Conservation (phyloP, 2,888 invertebrate genomes). For the Aethes cnicana region DNA sequence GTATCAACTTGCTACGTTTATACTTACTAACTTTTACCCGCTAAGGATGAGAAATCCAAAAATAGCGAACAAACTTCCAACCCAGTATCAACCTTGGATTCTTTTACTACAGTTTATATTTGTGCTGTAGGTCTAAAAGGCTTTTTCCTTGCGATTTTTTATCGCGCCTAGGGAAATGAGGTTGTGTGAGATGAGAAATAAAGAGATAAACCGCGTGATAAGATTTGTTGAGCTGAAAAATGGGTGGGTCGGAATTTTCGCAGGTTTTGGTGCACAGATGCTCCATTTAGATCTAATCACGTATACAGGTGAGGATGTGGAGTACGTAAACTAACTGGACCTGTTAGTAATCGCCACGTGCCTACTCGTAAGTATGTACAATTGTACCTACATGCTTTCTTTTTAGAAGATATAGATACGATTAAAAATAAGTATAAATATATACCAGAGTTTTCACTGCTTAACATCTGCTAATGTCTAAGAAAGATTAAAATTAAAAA, state of each 20-base stretch:
- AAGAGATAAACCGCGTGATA: conserved; percentile 22
- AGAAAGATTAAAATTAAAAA: too few relatives aligned
- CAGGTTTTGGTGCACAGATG: too few relatives aligned
- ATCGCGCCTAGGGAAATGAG: conserved; percentile 30
- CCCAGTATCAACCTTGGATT: neutral
- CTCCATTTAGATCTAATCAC: too few relatives aligned
- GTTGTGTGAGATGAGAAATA: conserved; percentile 20
- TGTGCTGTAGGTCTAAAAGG: neutral
- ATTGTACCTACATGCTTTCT: too few relatives aligned
- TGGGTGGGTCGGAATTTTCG: neutral
- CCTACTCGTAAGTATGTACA: too few relatives aligned
- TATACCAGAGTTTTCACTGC: too few relatives aligned
- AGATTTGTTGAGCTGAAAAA: conserved; percentile 7
- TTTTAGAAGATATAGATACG: too few relatives aligned
- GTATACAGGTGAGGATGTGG: too few relatives aligned
- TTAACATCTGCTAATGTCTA: too few relatives aligned
- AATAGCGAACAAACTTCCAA: neutral
- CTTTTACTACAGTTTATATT: neutral
- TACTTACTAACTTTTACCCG: conserved; percentile 20
- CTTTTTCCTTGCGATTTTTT: conserved; percentile 15
- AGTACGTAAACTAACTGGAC: neutral
- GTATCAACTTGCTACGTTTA: conserved; percentile 28
- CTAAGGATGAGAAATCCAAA: conserved; percentile 22
- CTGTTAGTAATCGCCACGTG: too few relatives aligned
- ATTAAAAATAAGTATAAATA: too few relatives aligned